A percentile compares a stretch with the other conserved stretches of the same genome.
These are phyloP conservation scores for Drosophila baimaii DNA, from an alignment of 1,140 invertebrate species.

Conservation along the genomic window DNA sequence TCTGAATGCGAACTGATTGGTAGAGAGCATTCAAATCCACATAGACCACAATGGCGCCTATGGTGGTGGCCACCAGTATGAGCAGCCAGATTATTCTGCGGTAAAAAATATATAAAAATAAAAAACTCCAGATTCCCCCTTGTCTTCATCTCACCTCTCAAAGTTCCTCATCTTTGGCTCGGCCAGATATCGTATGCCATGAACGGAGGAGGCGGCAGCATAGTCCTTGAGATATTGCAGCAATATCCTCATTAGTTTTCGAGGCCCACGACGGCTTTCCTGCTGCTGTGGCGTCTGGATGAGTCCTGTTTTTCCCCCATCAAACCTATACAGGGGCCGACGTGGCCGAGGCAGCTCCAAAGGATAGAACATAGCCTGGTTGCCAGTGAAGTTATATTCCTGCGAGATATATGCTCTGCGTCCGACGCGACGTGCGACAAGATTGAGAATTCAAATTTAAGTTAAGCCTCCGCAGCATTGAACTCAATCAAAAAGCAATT, in stretches of 20 bases:
- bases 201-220: slow-evolving; percentile 61
- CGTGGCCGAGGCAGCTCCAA: slow-evolving; percentile 57
- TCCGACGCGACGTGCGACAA: slow-evolving; percentile 11
- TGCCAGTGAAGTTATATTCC: too few species aligned
- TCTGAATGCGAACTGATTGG: slow-evolving; percentile 58
- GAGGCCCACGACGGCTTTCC: background rate
- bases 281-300: slow-evolving; percentile 2
- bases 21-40: slow-evolving; percentile 63
- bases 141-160: slow-evolving; percentile 53
- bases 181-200: slow-evolving; percentile 70
- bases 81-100: slow-evolving; percentile 69
- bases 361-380: slow-evolving; percentile 61
- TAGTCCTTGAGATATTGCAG: slow-evolving; percentile 65
- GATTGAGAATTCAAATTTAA: slow-evolving; percentile 63
- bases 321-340: slow-evolving; percentile 38
- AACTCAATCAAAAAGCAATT: slow-evolving; percentile 83
- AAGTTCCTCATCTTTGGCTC: slow-evolving; percentile 61
- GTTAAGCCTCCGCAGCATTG: slow-evolving; percentile 49
- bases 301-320: slow-evolving; percentile 1
- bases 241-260: slow-evolving; percentile 13
- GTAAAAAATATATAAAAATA: background rate
- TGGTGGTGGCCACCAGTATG: slow-evolving; percentile 60
- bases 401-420: slow-evolving; percentile 13
- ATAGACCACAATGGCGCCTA: slow-evolving; percentile 62
- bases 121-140: background rate